Percentiles rank a stretch among this genome's conserved stretches.
phyloP scores from a whole-genome alignment of 2,113 vertebrate genomes.

The Miniopterus natalensis region DNA sequence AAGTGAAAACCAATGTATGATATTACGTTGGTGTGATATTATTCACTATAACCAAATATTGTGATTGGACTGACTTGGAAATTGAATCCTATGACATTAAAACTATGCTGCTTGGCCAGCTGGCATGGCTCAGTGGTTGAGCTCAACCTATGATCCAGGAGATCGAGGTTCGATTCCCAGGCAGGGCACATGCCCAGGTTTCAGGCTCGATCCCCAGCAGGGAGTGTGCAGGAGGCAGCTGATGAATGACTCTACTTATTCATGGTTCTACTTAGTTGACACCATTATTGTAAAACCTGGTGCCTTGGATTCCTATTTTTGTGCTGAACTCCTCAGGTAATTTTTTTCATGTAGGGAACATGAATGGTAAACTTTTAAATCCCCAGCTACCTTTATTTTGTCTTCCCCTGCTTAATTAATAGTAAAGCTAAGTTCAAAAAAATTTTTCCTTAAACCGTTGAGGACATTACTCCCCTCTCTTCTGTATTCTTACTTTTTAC shows the following conservation, averaged over 20 bases:
- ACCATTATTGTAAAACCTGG: background rate
- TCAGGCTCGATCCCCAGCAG: no score
- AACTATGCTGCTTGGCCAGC: background rate
- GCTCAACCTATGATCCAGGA: no score
- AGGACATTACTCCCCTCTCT: background rate
- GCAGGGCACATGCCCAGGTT: no score
- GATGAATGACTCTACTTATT: background rate
- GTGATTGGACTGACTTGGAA: background rate
- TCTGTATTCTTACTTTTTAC: background rate
- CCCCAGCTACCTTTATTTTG: slow-evolving; percentile 5
- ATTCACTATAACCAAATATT: slow-evolving; percentile 11
- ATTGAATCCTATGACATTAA: background rate
- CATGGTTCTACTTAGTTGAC: background rate
- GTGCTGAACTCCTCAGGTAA: background rate
- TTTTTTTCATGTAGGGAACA: background rate
- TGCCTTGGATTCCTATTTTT: background rate
- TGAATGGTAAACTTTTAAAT: background rate
- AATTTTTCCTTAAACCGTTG: background rate
- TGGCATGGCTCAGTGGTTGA: no score
- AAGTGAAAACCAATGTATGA: background rate
- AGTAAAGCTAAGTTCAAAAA: background rate
- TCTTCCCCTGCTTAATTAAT: background rate
- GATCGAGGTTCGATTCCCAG: no score
- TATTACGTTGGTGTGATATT: background rate
- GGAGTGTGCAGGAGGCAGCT: no score